Percentiles rank a stretch among this genome's conserved stretches.
Conservation (phyloP, 1,140 invertebrate species). For the Drosophila ogumai region DNA sequence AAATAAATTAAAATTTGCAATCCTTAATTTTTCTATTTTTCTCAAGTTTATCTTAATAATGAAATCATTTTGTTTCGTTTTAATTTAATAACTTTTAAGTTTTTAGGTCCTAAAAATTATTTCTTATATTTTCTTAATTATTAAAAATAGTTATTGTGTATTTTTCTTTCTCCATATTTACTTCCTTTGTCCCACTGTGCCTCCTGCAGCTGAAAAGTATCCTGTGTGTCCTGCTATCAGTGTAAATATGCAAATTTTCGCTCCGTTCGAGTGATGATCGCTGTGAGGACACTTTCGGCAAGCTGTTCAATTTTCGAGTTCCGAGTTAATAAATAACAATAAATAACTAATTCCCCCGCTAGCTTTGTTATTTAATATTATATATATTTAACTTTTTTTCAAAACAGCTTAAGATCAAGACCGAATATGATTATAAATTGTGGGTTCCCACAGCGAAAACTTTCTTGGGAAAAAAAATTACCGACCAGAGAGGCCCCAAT, state of each 20-base stretch:
- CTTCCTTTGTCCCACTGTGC: conserved; percentile 1
- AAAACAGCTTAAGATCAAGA: conserved; percentile 11
- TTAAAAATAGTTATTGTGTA: no score
- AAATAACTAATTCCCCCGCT: not conserved
- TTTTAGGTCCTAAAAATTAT: no score
- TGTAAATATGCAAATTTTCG: conserved; percentile 39
- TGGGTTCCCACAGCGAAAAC: conserved; percentile 45
- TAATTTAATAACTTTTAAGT: no score
- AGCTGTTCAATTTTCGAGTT: conserved; percentile 38
- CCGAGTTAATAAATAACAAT: not conserved
- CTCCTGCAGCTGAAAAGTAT: conserved; percentile 11
- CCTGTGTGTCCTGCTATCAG: conserved; percentile 32
- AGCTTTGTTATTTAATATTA: not conserved
- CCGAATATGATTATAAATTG: not conserved
- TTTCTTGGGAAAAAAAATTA: conserved; percentile 39
- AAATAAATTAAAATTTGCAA: no score
- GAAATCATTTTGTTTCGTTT: no score
- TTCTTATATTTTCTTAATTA: not conserved
- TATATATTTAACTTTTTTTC: not conserved
- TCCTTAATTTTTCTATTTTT: no score
- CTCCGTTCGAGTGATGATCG: conserved; percentile 12
- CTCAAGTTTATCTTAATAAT: no score
- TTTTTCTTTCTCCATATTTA: no score
- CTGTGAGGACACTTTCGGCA: conserved; percentile 21
- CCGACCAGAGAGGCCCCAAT: not conserved